A percentile compares a stretch with the other conserved stretches of the same genome.
Conservation (phyloP, 2,113 vertebrate genomes). For the Aspidoscelis tigris region DNA sequence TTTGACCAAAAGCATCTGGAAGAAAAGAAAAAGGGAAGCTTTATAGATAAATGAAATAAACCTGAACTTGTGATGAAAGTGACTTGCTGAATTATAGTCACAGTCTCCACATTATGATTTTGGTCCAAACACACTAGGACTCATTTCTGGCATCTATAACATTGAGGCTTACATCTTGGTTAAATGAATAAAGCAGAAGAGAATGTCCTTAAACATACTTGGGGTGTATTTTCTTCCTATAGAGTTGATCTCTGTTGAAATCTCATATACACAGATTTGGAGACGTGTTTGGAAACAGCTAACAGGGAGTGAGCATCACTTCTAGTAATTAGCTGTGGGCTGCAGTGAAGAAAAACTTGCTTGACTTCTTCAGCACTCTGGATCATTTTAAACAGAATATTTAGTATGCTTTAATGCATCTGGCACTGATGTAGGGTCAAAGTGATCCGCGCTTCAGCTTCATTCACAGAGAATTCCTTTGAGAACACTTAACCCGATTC, state of each 20-base stretch:
- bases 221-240: neutral
- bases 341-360: neutral
- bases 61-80: neutral
- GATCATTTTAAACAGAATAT: neutral
- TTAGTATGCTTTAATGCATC: neutral
- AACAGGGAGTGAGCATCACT: neutral
- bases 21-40: neutral
- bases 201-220: neutral
- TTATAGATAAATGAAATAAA: neutral
- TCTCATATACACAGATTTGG: neutral
- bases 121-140: neutral
- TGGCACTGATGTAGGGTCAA: constrained; percentile 12
- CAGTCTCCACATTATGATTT: neutral
- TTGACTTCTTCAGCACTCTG: neutral
- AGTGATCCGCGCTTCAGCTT: neutral
- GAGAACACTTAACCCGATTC: neutral
- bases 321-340: neutral
- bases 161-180: neutral
- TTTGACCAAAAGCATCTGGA: too few relatives aligned
- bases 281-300: neutral
- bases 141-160: neutral
- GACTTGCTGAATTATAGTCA: neutral
- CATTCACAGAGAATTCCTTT: neutral
- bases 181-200: neutral
- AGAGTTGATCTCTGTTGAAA: too few relatives aligned